Conservation (phyloP, 1,140 invertebrate species). For the Drosophila pandora region DNA sequence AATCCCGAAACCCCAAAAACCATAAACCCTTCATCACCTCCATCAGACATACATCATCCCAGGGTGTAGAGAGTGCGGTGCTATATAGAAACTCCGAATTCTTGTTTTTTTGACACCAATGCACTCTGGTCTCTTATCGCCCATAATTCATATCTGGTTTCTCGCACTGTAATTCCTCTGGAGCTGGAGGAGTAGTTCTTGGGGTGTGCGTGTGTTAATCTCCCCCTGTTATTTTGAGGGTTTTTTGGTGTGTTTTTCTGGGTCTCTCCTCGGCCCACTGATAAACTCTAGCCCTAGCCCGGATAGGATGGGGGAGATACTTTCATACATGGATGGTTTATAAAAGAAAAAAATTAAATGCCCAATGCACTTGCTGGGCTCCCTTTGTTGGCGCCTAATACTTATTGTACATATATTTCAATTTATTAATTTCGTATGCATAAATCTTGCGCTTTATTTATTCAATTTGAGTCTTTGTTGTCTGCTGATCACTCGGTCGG, state of each 20-base stretch:
- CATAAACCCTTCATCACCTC: constrained; percentile 15
- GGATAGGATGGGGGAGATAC: neutral
- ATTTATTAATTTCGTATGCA: constrained; percentile 82
- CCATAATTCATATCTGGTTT: constrained; percentile 80
- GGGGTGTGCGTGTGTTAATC: constrained; percentile 62
- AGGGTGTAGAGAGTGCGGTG: constrained; percentile 38
- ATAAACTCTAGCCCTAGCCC: constrained; percentile 43
- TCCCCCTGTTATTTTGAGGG: constrained; percentile 36
- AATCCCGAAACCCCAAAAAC: neutral
- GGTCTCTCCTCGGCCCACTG: constrained; percentile 30
- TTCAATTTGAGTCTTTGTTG: constrained; percentile 82
- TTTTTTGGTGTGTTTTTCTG: constrained; percentile 4
- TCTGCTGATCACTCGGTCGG: constrained; percentile 54
- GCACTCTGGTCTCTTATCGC: constrained; percentile 76
- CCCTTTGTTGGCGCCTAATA: constrained; percentile 70
- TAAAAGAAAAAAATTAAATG: constrained; percentile 67
- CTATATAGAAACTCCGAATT: constrained; percentile 8
- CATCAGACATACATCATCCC: neutral
- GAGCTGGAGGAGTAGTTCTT: neutral
- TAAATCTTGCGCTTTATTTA: constrained; percentile 80
- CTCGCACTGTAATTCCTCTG: constrained; percentile 47
- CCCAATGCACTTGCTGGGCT: constrained; percentile 49
- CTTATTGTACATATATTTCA: constrained; percentile 70
- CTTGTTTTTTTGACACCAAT: constrained; percentile 74
- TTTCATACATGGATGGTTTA: neutral